Conservation (phyloP, 1,140 invertebrate species). For the Pseudoatta argentina region DNA sequence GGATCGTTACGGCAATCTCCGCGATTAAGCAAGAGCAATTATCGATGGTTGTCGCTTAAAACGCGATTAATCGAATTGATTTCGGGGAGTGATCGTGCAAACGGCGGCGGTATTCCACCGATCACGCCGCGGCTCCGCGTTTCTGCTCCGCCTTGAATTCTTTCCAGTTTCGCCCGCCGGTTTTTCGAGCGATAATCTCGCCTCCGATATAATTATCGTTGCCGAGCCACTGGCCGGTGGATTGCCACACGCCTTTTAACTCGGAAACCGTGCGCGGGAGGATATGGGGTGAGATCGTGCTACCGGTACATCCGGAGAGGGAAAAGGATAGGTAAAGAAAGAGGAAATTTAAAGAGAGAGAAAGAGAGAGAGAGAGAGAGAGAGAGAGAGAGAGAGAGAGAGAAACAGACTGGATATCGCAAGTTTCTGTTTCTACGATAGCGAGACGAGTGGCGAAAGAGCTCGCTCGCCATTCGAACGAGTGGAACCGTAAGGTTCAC, state of each 20-base stretch:
- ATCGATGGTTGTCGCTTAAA: constrained; percentile 77
- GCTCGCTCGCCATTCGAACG: background rate
- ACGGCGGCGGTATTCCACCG: background rate
- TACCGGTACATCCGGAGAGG: background rate
- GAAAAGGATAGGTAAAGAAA: background rate
- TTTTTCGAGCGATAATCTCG: constrained; percentile 19
- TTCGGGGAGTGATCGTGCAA: constrained; percentile 68
- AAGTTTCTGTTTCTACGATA: constrained; percentile 2
- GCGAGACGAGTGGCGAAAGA: constrained; percentile 27
- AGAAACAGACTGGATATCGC: background rate
- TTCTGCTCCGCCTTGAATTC: constrained; percentile 26
- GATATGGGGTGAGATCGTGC: constrained; percentile 19
- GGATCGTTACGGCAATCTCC: constrained; percentile 37
- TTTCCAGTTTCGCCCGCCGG: background rate
- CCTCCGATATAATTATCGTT: constrained; percentile 23
- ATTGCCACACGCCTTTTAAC: background rate
- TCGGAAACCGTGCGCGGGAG: background rate
- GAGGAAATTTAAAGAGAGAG: background rate
- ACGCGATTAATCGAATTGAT: constrained; percentile 80
- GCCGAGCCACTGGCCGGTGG: background rate
- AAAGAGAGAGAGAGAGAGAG: background rate
- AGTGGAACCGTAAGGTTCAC: constrained; percentile 24
- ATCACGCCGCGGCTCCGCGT: too few species aligned
- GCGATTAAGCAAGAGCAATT: constrained; percentile 80
- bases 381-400: background rate